Base-by-base conservation (phyloP, 2,113 vertebrate genomes). In the Nyctibius bracteatus region DNA sequence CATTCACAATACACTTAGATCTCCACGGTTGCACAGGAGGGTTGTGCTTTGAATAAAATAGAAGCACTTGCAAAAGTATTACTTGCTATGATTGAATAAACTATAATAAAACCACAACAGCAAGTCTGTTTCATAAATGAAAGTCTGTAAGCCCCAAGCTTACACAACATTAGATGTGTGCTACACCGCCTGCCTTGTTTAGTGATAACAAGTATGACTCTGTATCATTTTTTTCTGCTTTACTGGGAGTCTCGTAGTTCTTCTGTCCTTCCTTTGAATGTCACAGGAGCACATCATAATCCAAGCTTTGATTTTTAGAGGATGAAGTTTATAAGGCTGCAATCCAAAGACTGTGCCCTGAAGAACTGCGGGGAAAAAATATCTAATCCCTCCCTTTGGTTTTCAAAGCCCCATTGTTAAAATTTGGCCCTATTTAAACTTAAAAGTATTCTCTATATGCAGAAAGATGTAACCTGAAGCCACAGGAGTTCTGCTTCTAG, bases 11-110 rank as follows among this genome's bases (percentile, higher is more conserved):
- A 70, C 43, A 31, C 43, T 52, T 66, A 13, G 33, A 71, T 41
- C 31, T 55, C 47, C n/a, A 6, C 0, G 4, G 62, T 2, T 2
- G 1, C 61, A 70, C 0, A 0, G 44, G 43, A 95, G 58, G 85
- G 44, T 25, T 77, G 21, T 20, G 78, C 46, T 85, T 47, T 63
- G 25, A 93, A 72, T 35, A 46, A 81, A 90, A 85, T 39, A 47
- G 82, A 81, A 51, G 39, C 30, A 41, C 37, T 91, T 35, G 35
- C 5, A 65, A 67, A 25, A 84, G 14, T 72, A 81, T 57, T 65
- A 30, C 35, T 92, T 66, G 66, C 70, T 51, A 55, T 2, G 6
- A 82, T 8, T 65, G 39, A 83, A 59, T 74, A 95, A 90, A 66
- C n/a, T 23, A 30, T 37, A 74, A 79, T n/a, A 63, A 74, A 74